Percentiles rank a stretch among this genome's conserved stretches.
Conservation (phyloP, 1,140 invertebrate species). For the Drosophila kepulauana region DNA sequence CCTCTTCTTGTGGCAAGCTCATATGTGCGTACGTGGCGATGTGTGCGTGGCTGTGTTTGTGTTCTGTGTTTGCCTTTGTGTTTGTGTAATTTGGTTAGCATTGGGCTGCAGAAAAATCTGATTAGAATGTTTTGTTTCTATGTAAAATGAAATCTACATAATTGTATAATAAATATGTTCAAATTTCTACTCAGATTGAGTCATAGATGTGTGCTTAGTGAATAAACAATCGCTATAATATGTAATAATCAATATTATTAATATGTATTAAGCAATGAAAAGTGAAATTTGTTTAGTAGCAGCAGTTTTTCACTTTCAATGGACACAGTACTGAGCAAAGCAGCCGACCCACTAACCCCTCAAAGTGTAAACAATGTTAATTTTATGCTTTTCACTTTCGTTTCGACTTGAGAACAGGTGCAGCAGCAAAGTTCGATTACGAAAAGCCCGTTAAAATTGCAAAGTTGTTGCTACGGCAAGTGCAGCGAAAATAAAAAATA, state of each 20-base stretch:
- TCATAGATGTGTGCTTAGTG: conserved; percentile 10
- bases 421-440: conserved; percentile 59
- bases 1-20: conserved; percentile 25
- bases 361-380: conserved; percentile 69
- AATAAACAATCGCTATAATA: conserved; percentile 49
- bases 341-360: neutral
- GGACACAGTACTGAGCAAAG: neutral
- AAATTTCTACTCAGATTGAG: conserved; percentile 20
- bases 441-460: conserved; percentile 74
- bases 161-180: conserved; percentile 28
- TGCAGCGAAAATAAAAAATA: conserved; percentile 9
- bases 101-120: conserved; percentile 29
- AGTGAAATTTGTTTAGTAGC: conserved; percentile 65
- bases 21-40: conserved; percentile 14
- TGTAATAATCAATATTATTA: conserved; percentile 51
- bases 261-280: conserved; percentile 70
- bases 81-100: conserved; percentile 30
- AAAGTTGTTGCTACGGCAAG: conserved; percentile 19
- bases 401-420: conserved; percentile 72
- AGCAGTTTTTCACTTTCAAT: conserved; percentile 69
- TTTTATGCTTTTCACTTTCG: conserved; percentile 76
- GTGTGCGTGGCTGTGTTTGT: neutral
- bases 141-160: conserved; percentile 27
- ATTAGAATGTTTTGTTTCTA: conserved; percentile 47
- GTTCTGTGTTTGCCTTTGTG: conserved; percentile 20